phyloP scores from a whole-genome alignment of 2,888 invertebrate species.

The Callinectes sapidus region DNA sequence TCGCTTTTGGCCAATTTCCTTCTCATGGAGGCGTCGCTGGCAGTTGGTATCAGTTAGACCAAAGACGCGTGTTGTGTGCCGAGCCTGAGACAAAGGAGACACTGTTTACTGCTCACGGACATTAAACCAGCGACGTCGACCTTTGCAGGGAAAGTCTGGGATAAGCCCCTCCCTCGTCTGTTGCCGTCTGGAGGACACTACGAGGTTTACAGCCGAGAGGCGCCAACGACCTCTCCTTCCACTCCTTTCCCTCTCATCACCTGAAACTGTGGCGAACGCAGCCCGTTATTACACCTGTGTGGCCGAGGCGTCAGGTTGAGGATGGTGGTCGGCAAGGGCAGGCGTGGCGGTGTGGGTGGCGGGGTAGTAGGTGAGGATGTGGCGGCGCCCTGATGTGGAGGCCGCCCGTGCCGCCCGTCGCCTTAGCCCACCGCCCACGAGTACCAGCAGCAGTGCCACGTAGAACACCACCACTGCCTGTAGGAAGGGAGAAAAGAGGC shows the following conservation, averaged over 20 bases:
- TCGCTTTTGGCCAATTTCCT: neutral
- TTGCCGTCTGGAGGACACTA: neutral
- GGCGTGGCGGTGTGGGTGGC: constrained; percentile 51
- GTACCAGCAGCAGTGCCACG: constrained; percentile 58
- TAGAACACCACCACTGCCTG: constrained; percentile 66
- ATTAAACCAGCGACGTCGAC: neutral
- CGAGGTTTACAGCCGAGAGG: neutral
- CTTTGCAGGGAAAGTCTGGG: neutral
- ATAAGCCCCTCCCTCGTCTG: neutral
- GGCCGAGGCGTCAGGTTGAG: constrained; percentile 57
- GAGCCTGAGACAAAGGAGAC: neutral
- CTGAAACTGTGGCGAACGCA: neutral
- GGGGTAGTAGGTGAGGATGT: constrained; percentile 61
- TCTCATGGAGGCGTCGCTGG: neutral
- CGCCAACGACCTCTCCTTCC: neutral
- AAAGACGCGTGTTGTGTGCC: neutral
- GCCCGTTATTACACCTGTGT: constrained; percentile 46
- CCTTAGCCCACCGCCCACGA: constrained; percentile 55
- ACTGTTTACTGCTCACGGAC: neutral
- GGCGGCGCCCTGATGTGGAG: constrained; percentile 54
- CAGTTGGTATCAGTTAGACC: neutral
- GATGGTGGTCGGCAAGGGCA: constrained; percentile 64
- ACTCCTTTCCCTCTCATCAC: neutral
- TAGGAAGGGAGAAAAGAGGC: neutral
- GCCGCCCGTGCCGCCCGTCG: constrained; percentile 42